Conservation (phyloP, 2,113 vertebrate species). For the Microtus oregoni region DNA sequence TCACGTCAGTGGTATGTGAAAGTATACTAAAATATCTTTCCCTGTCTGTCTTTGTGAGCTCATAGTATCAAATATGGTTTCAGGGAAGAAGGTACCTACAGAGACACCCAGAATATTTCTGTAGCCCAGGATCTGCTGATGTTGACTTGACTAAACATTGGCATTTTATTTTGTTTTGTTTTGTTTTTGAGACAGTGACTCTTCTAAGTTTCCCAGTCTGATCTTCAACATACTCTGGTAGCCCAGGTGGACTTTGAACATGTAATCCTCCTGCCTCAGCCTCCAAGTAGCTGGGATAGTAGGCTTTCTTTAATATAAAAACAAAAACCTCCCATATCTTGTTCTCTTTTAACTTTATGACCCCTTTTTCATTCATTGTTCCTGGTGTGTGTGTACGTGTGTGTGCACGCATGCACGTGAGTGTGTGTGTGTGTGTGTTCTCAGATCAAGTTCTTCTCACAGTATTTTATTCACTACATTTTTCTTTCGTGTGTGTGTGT, state of each 20-base stretch:
- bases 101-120: neutral
- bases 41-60: neutral
- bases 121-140: neutral
- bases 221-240: neutral
- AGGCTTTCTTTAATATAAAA: neutral
- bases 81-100: neutral
- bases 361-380: neutral
- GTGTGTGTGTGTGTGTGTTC: neutral
- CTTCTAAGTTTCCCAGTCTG: neutral
- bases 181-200: neutral
- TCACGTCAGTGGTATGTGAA: conserved; percentile 96
- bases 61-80: neutral
- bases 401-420: neutral
- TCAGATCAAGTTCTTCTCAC: neutral
- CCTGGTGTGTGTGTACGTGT: neutral
- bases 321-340: neutral
- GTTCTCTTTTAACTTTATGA: neutral
- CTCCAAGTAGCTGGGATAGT: neutral
- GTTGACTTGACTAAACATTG: neutral
- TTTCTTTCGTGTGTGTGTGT: neutral
- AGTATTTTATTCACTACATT: neutral
- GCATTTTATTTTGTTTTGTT: neutral
- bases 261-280: neutral
- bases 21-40: conserved; percentile 3
- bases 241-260: neutral